A percentile compares a stretch with the other conserved stretches of the same genome.
phyloP scores from a whole-genome alignment of 2,888 invertebrate genomes.

The Liposcelis brunnea region DNA sequence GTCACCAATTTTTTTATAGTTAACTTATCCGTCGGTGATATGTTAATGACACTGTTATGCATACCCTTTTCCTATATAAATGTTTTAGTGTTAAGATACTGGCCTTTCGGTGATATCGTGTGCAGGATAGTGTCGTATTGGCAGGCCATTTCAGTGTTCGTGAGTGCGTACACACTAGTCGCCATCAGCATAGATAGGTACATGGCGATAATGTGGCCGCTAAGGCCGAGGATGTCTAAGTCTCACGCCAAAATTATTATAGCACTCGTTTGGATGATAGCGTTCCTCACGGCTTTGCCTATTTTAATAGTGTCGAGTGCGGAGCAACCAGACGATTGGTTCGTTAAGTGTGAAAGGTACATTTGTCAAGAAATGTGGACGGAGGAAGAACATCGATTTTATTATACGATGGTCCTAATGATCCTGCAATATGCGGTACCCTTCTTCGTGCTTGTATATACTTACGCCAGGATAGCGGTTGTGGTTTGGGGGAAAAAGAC shows the following conservation, averaged over 20 bases:
- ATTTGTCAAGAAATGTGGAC: slow-evolving; percentile 59
- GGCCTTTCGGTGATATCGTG: slow-evolving; percentile 72
- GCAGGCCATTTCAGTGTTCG: slow-evolving; percentile 21
- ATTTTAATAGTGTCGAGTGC: slow-evolving; percentile 58
- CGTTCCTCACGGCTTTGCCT: slow-evolving; percentile 63
- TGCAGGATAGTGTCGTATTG: slow-evolving; percentile 48
- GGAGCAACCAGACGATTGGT: slow-evolving; percentile 41
- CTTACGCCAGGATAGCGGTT: slow-evolving; percentile 70
- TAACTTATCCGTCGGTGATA: slow-evolving; percentile 75
- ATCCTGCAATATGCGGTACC: slow-evolving; percentile 73
- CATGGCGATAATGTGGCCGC: slow-evolving; percentile 76
- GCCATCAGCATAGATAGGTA: slow-evolving; percentile 84
- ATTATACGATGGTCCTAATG: slow-evolving; percentile 61
- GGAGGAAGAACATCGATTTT: slow-evolving; percentile 39
- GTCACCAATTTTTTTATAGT: slow-evolving; percentile 87
- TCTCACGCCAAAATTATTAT: slow-evolving; percentile 51
- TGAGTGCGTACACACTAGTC: slow-evolving; percentile 78
- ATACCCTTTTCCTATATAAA: slow-evolving; percentile 80
- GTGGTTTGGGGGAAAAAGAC: slow-evolving; percentile 76
- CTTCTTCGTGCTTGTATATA: slow-evolving; percentile 58
- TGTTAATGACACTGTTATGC: slow-evolving; percentile 78
- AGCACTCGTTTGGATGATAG: slow-evolving; percentile 53
- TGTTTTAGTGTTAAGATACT: slow-evolving; percentile 59
- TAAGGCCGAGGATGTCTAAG: slow-evolving; percentile 63
- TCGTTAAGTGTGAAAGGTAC: slow-evolving; percentile 47